phyloP scores from a whole-genome alignment of 2,888 invertebrate genomes.

The Chironomus tentans region DNA sequence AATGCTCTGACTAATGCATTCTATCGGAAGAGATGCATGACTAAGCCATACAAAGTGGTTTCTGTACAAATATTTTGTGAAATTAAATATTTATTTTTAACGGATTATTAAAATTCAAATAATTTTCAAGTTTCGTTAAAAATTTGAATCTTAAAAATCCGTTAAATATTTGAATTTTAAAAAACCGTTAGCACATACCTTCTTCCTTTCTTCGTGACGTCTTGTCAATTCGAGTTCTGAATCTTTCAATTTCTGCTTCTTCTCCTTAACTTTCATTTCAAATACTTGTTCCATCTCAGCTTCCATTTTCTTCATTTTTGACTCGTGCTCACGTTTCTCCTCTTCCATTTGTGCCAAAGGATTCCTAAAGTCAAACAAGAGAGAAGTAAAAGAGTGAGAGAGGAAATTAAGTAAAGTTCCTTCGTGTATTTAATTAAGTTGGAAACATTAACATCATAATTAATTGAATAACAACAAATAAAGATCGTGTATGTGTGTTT shows the following conservation, averaged over 20 bases:
- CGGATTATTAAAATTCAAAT: no score
- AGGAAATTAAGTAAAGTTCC: constrained; percentile 17
- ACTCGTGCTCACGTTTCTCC: constrained; percentile 91
- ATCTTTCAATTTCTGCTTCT: constrained; percentile 91
- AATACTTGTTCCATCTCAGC: constrained; percentile 98
- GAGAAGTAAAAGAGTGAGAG: constrained; percentile 9
- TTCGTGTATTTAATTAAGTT: neutral
- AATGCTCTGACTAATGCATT: no score
- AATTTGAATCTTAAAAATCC: no score
- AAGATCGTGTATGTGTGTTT: no score
- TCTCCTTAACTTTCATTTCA: constrained; percentile 95
- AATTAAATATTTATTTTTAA: no score
- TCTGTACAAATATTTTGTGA: no score
- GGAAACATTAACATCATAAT: neutral
- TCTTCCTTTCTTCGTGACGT: constrained; percentile 74
- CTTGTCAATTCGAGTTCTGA: constrained; percentile 87
- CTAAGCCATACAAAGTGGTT: no score
- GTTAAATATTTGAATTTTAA: no score
- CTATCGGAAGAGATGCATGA: no score
- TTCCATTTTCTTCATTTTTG: constrained; percentile 98
- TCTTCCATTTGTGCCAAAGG: constrained; percentile 98
- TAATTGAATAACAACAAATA: no score
- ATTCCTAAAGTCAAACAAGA: constrained; percentile 78
- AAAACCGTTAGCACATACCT: constrained; percentile 39
- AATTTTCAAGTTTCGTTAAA: constrained; percentile 40